Conservation (phyloP, 2,113 vertebrate species). For the Euleptes europaea region DNA sequence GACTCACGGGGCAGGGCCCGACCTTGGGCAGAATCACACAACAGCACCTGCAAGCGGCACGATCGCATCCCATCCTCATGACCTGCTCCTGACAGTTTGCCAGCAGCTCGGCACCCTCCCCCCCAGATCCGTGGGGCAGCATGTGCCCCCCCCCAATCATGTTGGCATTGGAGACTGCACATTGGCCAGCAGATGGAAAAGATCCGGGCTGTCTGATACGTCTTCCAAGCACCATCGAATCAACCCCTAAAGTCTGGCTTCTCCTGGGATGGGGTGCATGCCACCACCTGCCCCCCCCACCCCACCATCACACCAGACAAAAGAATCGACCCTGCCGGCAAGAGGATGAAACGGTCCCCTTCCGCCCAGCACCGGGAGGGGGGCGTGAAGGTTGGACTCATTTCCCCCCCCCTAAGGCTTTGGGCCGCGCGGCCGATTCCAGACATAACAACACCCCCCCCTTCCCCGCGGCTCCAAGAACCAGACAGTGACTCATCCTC, state of each 20-base stretch:
- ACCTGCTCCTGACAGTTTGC: too few relatives aligned
- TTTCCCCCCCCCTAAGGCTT: neutral
- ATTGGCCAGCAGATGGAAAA: too few relatives aligned
- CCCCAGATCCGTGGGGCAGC: neutral
- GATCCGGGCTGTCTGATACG: too few relatives aligned
- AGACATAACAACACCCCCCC: conserved; percentile 37
- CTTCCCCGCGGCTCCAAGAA: neutral
- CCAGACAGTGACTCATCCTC: conserved; percentile 53
- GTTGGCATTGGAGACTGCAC: too few relatives aligned
- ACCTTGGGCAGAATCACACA: too few relatives aligned
- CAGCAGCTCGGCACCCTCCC: neutral
- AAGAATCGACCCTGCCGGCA: too few relatives aligned
- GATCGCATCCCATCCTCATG: too few relatives aligned
- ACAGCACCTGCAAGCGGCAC: too few relatives aligned
- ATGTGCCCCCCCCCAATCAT: neutral
- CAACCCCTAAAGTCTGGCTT: neutral
- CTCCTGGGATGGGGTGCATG: neutral
- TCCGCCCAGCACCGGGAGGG: neutral
- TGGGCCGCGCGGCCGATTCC: neutral
- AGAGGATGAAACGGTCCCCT: too few relatives aligned
- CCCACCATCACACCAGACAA: too few relatives aligned
- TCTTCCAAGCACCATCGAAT: too few relatives aligned
- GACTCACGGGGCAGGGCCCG: too few relatives aligned
- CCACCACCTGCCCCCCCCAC: neutral
- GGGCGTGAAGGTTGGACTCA: neutral